phyloP scores from a whole-genome alignment of 2,888 invertebrate genomes.

The Sthenelais limicola region DNA sequence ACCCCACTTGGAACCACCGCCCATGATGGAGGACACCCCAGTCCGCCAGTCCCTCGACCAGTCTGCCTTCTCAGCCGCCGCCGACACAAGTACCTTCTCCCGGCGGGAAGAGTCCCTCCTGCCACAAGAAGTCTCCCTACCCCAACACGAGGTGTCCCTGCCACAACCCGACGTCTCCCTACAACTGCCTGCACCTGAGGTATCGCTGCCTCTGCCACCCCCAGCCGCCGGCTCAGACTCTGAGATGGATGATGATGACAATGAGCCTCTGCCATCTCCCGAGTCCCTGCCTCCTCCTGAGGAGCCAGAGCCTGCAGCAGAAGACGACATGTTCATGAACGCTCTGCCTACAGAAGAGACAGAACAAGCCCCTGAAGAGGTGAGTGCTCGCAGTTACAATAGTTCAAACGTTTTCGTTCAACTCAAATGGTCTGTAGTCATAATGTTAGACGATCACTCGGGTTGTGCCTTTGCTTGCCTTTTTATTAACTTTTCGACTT shows the following conservation, averaged over 20 bases:
- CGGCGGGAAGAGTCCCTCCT: slow-evolving; percentile 29
- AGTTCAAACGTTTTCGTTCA: too few species aligned
- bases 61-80: not conserved
- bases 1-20: slow-evolving; percentile 73
- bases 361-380: too few species aligned
- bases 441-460: too few species aligned
- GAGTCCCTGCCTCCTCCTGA: slow-evolving; percentile 5
- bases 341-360: too few species aligned
- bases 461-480: too few species aligned
- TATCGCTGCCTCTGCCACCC: slow-evolving; percentile 61
- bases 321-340: too few species aligned
- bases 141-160: slow-evolving; percentile 9
- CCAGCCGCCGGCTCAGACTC: slow-evolving; percentile 49
- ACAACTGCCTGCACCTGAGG: slow-evolving; percentile 39
- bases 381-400: too few species aligned
- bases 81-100: slow-evolving; percentile 2
- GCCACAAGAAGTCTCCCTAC: not conserved
- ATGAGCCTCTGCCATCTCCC: slow-evolving; percentile 4
- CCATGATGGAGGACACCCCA: slow-evolving; percentile 31
- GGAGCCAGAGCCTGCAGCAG: not conserved
- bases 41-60: slow-evolving; percentile 20
- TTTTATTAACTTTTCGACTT: too few species aligned
- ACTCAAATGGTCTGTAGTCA: too few species aligned
- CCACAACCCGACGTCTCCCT: not conserved
- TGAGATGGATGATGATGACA: slow-evolving; percentile 20